Conservation (phyloP, 2,888 invertebrate genomes). For the Xestia c-nigrum region DNA sequence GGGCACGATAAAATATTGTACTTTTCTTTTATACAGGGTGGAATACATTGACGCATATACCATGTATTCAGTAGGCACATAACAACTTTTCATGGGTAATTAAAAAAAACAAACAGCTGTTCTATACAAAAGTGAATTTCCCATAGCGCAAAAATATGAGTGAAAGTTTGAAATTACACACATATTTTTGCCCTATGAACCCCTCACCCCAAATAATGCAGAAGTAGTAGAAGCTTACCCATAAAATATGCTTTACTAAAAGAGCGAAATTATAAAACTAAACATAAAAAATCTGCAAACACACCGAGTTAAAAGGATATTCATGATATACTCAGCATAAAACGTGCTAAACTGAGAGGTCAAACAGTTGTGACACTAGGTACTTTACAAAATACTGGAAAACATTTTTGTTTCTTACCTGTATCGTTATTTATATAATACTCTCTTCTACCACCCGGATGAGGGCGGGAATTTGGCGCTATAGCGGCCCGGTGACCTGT, state of each 20-base stretch:
- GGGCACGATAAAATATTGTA: not conserved
- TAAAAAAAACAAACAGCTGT: not conserved
- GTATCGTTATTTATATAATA: constrained; percentile 80
- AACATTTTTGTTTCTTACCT: constrained; percentile 71
- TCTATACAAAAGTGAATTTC: not conserved
- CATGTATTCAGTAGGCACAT: not conserved
- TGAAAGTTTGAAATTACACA: not conserved
- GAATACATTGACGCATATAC: not conserved
- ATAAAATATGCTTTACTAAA: not conserved
- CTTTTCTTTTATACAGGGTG: not conserved
- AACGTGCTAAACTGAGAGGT: constrained; percentile 1
- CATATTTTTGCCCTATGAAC: too few relatives aligned
- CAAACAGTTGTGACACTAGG: constrained; percentile 4
- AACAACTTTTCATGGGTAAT: not conserved
- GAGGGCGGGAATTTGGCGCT: constrained; percentile 89
- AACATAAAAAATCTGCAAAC: constrained; percentile 16
- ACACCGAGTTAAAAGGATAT: constrained; percentile 33
- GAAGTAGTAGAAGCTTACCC: not conserved
- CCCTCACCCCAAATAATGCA: not conserved
- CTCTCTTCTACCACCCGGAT: constrained; percentile 88
- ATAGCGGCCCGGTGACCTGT: constrained; percentile 89
- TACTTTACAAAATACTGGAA: not conserved
- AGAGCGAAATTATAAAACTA: not conserved
- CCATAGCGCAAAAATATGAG: not conserved
- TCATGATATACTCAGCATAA: constrained; percentile 26